Base-by-base conservation (phyloP, 2,113 vertebrate species). In the Phalacrocorax brasilianus region DNA sequence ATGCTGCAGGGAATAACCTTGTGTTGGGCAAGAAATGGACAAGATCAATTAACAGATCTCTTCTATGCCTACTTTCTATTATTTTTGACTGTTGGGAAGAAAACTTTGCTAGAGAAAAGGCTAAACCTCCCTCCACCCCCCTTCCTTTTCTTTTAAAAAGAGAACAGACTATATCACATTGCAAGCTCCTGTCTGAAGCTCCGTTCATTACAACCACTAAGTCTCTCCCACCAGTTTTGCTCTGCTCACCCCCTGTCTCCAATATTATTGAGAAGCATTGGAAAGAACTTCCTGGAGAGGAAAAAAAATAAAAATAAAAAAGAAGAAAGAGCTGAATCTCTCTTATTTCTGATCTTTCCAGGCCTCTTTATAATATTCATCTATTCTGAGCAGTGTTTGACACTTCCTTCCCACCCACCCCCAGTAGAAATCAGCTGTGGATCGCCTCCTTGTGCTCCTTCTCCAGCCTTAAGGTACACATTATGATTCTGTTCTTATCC, bases 1-100 rank as follows among this genome's bases (percentile, higher is more conserved):
- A 89, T 95, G 92, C 95, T 97, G 91, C 91, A 88, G 89, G 91
- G 97, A 96, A 95, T 77, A 95, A 95, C 71, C 77, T 84, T 83
- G 81, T 42, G 82, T 59, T 91, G 93, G 92, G 87, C 96, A 93
- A 94, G 91, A 92, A 87, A 85, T 85, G 92, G 95, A 89, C 92
- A 96, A 97, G 92, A 97, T 95, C 96, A 95, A 96, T 96, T 96
- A 95, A 87, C 86, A 85, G 93, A 96, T 87, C 76, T 94, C 80
- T 89, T 84, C 91, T 40, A 26, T 24, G 58, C 12, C 89, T 91
- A 91, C 81, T 89, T 89, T 85, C 89, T 97, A 97, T 93, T 97
- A 91, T 95, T 96, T 93, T 76, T 92, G 83, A 95, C 91, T 94
- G 84, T 85, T 92, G 49, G 38, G 59, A 82, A 71, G 89, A 97